Percentiles rank a stretch among this genome's conserved stretches.
Evolutionary conservation across 2,888 invertebrate species (phyloP).

Genomic region (Allacma fusca): DNA sequence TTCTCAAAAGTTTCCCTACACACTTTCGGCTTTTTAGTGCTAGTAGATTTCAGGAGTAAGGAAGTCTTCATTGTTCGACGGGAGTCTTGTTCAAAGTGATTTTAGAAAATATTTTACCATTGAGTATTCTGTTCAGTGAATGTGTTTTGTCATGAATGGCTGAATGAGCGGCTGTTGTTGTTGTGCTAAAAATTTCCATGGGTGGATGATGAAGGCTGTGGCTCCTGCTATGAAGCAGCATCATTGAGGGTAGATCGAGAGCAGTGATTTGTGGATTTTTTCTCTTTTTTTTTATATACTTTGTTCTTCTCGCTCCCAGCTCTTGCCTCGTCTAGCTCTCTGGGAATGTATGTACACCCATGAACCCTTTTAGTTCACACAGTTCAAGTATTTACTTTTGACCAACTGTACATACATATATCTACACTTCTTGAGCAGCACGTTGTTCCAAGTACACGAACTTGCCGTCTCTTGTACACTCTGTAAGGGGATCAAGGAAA

Average conservation of each 20-base stretch:
- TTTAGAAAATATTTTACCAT: too few relatives aligned
- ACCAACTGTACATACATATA: neutral
- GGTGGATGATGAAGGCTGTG: neutral
- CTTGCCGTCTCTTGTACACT: neutral
- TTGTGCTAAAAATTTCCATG: neutral
- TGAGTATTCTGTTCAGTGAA: too few relatives aligned
- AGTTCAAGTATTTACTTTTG: conserved; percentile 12
- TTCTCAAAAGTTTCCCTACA: too few relatives aligned
- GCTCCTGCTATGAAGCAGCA: neutral
- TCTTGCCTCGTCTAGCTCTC: neutral
- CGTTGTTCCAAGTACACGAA: too few relatives aligned
- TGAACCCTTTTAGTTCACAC: neutral
- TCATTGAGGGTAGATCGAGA: conserved; percentile 3
- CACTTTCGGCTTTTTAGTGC: too few relatives aligned
- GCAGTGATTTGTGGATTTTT: conserved; percentile 4
- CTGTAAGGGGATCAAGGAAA: conserved; percentile 16
- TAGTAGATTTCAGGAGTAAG: too few relatives aligned
- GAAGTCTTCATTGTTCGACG: too few relatives aligned
- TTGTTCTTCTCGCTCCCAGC: neutral
- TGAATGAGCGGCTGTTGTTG: too few relatives aligned
- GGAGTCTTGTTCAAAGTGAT: too few relatives aligned
- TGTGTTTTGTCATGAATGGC: too few relatives aligned
- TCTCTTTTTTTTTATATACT: neutral
- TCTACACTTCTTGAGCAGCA: too few relatives aligned
- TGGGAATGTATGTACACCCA: too few relatives aligned